Evolutionary conservation across 2,797 vertebrate genomes (phyloP), one percentile per base, ranked within the genome.

Genomic region (Silurus aristotelis): DNA sequence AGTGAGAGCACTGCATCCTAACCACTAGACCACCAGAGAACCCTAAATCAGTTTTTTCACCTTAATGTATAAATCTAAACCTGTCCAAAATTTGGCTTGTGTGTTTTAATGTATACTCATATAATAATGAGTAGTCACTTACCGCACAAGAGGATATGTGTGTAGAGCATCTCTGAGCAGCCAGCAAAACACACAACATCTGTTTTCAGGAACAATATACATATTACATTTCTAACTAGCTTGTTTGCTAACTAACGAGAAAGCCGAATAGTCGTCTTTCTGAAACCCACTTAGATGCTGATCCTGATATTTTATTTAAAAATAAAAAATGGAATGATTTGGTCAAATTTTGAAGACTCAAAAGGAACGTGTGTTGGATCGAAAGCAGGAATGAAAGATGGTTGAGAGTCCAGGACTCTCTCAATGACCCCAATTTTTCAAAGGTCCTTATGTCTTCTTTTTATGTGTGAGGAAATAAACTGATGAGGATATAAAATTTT

Each of bases 391-490:
- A 38, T 72, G 64, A 58, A 52, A 61, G 71, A 61, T 72, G 55
- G 85, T 25, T 6, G 43, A 83, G 64, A 22, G 64, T 52, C 17
- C 70, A 75, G 22, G 22, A 48, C 80, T 77, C 27, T 64, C 61
- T 80, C 60, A 12, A 31, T 83, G 56, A 73, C 70, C 82, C 58
- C 64, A 70, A n/a, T 61, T 83, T 76, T 70, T 77, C 77, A 77
- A 66, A 83, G 38, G 38, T 72, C 73, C 64, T 52, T 31, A 63
- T 48, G 75, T 70, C 79, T 67, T 87, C 72, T 79, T 87, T 88
- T 90, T 85, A 86, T 87, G 82, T 67, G 85, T 83, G 83, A 80
- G 72, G 87, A 89, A 87, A 89, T 87, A 89, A 90, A 89, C 80
- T 77, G 72, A 83, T 75, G 78, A 63, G 73, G 73, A 71, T 68